Conservation (phyloP, 1,140 invertebrate species). For the Rhysida immarginata region DNA sequence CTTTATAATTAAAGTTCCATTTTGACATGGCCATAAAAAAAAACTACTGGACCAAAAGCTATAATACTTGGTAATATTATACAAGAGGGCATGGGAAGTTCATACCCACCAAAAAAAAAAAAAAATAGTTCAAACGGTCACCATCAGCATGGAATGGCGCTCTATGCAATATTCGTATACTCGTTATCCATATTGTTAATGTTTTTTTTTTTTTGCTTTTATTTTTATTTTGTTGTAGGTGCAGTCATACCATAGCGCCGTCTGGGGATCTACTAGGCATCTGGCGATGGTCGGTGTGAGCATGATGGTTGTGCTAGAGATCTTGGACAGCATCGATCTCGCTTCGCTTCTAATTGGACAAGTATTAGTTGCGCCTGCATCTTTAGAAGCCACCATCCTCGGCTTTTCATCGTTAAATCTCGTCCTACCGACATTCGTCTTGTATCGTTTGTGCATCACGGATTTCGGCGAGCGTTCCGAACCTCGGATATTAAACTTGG, state of each 20-base stretch:
- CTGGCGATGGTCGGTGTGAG: slow-evolving; percentile 30
- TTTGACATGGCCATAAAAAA: no score
- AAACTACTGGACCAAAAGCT: no score
- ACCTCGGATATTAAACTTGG: slow-evolving; percentile 14
- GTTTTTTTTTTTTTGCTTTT: no score
- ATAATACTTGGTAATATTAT: no score
- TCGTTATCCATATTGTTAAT: slow-evolving; percentile 21
- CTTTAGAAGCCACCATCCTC: slow-evolving; percentile 33
- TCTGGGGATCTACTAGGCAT: slow-evolving; percentile 28
- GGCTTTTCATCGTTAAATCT: slow-evolving; percentile 37
- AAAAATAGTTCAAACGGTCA: no score
- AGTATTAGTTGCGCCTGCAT: slow-evolving; percentile 16
- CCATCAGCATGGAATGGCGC: no score
- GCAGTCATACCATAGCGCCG: slow-evolving; percentile 37
- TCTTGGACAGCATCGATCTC: slow-evolving; percentile 38
- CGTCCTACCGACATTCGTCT: slow-evolving; percentile 37
- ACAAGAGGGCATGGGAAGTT: no score
- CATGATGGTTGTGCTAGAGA: slow-evolving; percentile 33
- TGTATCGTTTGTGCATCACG: slow-evolving; percentile 36
- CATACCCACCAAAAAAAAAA: no score
- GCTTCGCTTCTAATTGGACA: slow-evolving; percentile 27
- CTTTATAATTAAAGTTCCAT: no score
- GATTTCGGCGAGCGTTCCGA: slow-evolving; percentile 24
- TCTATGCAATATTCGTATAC: no score
- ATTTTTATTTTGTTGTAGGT: slow-evolving; percentile 36